phyloP scores from a whole-genome alignment of 2,888 invertebrate species.

The Dione vanillae region DNA sequence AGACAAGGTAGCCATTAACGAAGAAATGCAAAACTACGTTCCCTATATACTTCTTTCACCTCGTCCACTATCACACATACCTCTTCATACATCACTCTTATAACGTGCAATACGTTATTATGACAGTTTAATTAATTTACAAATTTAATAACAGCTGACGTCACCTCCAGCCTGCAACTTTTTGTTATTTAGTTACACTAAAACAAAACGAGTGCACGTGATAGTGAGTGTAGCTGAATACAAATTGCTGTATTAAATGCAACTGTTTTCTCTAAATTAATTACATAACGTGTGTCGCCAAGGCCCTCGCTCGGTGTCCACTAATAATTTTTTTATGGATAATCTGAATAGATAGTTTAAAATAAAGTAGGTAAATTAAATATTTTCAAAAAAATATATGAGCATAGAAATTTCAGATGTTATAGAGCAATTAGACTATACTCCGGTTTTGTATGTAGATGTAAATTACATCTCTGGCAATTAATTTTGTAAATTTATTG shows the following conservation, averaged over 20 bases:
- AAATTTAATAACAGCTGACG: constrained; percentile 7
- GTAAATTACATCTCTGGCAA: too few species aligned
- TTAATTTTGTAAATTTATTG: too few species aligned
- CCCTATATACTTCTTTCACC: too few species aligned
- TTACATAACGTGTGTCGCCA: constrained; percentile 56
- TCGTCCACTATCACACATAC: too few species aligned
- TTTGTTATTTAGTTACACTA: constrained; percentile 40
- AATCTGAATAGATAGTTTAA: constrained; percentile 14
- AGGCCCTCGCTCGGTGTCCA: constrained; percentile 37
- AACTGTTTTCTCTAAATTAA: constrained; percentile 61
- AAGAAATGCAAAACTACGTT: too few species aligned
- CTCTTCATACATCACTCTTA: too few species aligned
- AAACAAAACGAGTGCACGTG: constrained; percentile 55
- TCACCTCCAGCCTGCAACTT: constrained; percentile 4
- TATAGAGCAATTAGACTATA: too few species aligned
- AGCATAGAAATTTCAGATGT: too few species aligned
- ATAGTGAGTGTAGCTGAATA: constrained; percentile 59
- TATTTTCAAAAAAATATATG: not conserved
- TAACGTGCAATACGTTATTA: not conserved
- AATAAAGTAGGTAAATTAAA: not conserved
- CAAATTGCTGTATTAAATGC: constrained; percentile 65
- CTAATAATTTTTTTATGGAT: constrained; percentile 41
- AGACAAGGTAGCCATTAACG: too few species aligned
- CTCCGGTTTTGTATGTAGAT: too few species aligned
- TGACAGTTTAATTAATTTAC: not conserved